Base-by-base conservation (phyloP, 2,797 vertebrate genomes). In the Myotis daubentonii region DNA sequence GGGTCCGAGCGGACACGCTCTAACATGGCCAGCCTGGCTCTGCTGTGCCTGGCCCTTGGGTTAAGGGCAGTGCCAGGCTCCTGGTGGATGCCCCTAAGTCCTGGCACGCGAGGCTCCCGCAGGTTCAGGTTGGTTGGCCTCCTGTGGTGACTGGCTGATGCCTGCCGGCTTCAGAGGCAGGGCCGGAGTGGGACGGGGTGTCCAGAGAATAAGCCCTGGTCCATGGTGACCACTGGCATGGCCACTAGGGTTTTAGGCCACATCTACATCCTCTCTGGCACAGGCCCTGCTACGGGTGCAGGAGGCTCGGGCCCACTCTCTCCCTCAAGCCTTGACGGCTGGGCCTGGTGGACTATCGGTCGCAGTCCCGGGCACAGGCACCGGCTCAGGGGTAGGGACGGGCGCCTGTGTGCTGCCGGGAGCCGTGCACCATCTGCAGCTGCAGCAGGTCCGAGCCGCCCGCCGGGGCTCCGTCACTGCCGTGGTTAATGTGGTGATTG, bases 401-500 rank as follows among this genome's bases (percentile, higher is more conserved):
- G 2, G 23, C 10, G 5, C n/a, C 12, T 0, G 5, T 1, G 4
- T 30, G 66, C 65, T 62, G 55, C 57, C 3, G 65, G 68, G 72
- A 85, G 93, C 68, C 2, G 55, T 0, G 8, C 15, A 41, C 92
- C 1, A 0, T 95, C 33, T 94, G 91, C 95, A 79, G 94, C 12
- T 2, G 65, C 92, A 96, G 87, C 57, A 41, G 94, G 92, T 96
- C 94, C 97, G 94, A 86, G 87, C 82, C 33, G 62, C 76, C 96
- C 96, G 70, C 88, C 83, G 95, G 86, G 79, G 96, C 95, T 96
- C 90, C 94, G 93, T 97, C 96, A 92, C 96, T 97, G 97, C 94
- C 79, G 87, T 94, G 93, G 97, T 96, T 97, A 97, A 97, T 98
- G 97, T 91, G 93, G 94, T 96, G 97, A 98, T 98, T 98, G 96